These are phyloP conservation scores for Neodiprion lecontei DNA, from an alignment of 1,140 invertebrate genomes.

Conservation along the genomic window DNA sequence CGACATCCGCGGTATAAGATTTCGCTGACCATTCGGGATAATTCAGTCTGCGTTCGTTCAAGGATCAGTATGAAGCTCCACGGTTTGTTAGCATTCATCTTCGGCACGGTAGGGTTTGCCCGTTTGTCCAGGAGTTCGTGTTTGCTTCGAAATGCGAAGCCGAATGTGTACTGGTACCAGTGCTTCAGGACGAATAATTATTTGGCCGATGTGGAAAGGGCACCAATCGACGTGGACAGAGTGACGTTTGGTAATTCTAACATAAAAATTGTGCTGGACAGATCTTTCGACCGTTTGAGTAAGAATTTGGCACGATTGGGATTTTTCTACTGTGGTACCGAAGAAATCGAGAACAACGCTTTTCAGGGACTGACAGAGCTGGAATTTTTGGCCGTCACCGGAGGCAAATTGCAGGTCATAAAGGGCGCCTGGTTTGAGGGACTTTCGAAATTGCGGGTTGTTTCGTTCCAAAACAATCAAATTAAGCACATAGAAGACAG, in stretches of 20 bases:
- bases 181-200: background rate
- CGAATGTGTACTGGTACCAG: background rate
- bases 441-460: background rate
- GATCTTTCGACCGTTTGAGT: background rate
- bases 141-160: background rate
- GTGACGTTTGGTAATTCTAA: background rate
- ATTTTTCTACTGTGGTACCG: background rate
- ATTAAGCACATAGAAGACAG: background rate
- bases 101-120: background rate
- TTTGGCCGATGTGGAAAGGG: background rate
- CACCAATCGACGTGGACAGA: background rate
- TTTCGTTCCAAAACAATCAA: background rate
- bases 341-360: conserved; percentile 1
- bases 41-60: background rate
- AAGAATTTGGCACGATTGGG: too few species aligned
- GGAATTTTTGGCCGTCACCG: background rate
- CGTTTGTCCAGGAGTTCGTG: background rate
- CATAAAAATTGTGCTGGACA: background rate
- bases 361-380: background rate
- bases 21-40: background rate
- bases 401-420: background rate
- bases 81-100: background rate
- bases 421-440: background rate
- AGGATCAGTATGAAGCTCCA: background rate
- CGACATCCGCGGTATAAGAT: background rate